Conservation (phyloP, 2,113 vertebrate species). For the Ctenomys sociabilis region DNA sequence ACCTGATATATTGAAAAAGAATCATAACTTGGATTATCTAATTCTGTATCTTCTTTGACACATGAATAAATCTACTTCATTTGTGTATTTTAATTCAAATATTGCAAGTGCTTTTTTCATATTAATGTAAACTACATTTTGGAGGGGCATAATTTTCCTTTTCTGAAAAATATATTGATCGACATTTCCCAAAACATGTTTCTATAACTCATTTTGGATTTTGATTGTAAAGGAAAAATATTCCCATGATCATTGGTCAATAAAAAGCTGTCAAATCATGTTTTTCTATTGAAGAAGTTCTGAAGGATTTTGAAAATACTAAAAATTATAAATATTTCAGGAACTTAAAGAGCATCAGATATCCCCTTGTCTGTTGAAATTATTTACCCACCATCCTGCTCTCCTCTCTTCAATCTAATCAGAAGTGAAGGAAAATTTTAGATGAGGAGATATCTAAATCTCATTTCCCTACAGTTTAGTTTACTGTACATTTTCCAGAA, state of each 20-base stretch:
- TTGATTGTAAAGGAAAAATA: constrained; percentile 23
- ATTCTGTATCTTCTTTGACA: background rate
- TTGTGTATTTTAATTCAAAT: background rate
- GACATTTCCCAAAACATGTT: background rate
- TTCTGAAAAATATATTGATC: background rate
- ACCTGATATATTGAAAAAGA: background rate
- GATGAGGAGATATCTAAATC: background rate
- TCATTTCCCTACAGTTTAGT: background rate
- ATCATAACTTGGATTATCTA: background rate
- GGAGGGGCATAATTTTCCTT: background rate
- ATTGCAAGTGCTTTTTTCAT: background rate
- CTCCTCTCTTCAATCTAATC: background rate
- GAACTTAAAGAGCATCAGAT: background rate
- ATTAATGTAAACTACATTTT: background rate
- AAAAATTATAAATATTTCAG: background rate
- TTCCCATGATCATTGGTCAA: background rate
- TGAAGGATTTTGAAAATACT: background rate
- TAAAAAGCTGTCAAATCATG: background rate
- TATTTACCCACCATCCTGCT: background rate
- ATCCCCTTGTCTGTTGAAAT: background rate
- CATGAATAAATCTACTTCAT: background rate
- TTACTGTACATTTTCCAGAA: background rate
- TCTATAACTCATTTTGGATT: background rate
- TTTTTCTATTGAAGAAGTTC: background rate
- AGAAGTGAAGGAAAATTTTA: background rate